phyloP scores from a whole-genome alignment of 2,113 vertebrate species.

The Microtus montanus region DNA sequence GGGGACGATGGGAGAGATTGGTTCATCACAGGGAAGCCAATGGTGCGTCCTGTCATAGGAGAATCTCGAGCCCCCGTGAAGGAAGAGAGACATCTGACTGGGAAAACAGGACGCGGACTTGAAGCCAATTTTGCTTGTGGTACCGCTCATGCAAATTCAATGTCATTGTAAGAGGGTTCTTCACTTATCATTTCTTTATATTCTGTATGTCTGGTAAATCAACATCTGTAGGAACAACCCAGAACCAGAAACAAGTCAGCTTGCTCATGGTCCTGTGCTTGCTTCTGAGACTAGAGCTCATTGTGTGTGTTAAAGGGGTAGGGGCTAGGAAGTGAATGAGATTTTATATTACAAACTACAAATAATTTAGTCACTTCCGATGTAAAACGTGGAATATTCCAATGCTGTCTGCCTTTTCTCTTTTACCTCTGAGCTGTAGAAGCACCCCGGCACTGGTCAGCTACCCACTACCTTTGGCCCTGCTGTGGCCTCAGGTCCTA shows the following conservation, averaged over 20 bases:
- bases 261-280: neutral
- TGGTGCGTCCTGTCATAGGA: neutral
- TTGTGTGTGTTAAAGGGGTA: neutral
- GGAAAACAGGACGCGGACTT: neutral
- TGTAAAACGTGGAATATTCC: neutral
- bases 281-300: neutral
- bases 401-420: neutral
- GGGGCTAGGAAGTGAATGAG: too few species aligned
- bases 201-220: neutral
- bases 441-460: neutral
- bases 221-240: neutral
- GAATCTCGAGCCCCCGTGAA: neutral
- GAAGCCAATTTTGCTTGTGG: neutral
- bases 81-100: neutral
- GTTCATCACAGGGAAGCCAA: neutral
- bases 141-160: neutral
- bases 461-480: too few species aligned
- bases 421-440: neutral
- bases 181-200: neutral
- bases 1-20: neutral
- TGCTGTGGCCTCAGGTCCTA: neutral
- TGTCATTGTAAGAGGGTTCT: neutral
- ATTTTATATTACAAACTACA: neutral
- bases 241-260: neutral
- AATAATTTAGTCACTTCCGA: neutral